Evolutionary conservation across 2,113 vertebrate species (phyloP).

Genomic region (Toxotes jaculatrix): DNA sequence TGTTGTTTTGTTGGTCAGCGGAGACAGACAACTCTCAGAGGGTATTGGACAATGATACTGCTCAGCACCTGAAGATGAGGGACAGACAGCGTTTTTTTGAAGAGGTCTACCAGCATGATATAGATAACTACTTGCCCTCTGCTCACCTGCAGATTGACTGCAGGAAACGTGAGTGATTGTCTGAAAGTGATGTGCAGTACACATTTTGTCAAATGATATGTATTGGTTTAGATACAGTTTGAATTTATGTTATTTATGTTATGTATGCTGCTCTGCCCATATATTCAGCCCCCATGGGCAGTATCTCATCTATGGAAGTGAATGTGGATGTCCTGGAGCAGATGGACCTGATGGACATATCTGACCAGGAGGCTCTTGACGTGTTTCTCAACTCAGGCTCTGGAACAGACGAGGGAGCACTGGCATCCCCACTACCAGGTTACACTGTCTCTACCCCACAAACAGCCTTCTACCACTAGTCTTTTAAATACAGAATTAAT

Average conservation of each 20-base stretch:
- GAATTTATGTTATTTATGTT: background rate
- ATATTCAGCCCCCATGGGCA: constrained; percentile 90
- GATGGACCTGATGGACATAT: constrained; percentile 93
- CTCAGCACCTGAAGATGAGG: constrained; percentile 88
- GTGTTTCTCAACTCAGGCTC: constrained; percentile 91
- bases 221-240: too few relatives aligned
- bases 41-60: constrained; percentile 80
- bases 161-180: constrained; percentile 88
- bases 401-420: constrained; percentile 81
- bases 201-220: background rate
- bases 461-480: background rate
- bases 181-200: too few relatives aligned
- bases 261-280: background rate
- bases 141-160: constrained; percentile 91
- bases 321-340: constrained; percentile 94
- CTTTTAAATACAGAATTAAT: background rate
- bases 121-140: constrained; percentile 91
- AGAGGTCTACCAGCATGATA: constrained; percentile 93
- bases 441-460: background rate
- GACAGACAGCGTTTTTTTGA: constrained; percentile 94
- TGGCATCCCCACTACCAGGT: constrained; percentile 84
- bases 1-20: constrained; percentile 59
- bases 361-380: constrained; percentile 92
- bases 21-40: constrained; percentile 76
- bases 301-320: constrained; percentile 97